These are phyloP conservation scores for Hormaphis cornu DNA, from an alignment of 1,140 invertebrate genomes.

Conservation along the genomic window DNA sequence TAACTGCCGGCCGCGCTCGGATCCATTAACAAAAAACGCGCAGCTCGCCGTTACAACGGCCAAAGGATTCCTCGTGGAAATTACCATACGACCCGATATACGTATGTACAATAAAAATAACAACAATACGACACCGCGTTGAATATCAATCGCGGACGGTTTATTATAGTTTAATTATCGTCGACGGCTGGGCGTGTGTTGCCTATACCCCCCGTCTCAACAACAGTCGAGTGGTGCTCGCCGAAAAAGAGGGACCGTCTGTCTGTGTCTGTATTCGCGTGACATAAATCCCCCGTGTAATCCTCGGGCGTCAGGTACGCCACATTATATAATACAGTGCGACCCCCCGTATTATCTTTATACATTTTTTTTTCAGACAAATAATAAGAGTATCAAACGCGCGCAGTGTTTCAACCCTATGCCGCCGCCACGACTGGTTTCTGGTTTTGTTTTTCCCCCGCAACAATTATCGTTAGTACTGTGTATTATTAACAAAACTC, in stretches of 20 bases:
- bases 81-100: background rate
- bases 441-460: too few relatives aligned
- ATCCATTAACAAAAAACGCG: constrained; percentile 18
- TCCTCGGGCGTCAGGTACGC: background rate
- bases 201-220: background rate
- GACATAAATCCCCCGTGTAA: constrained; percentile 24
- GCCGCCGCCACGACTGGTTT: too few relatives aligned
- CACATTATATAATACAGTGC: too few relatives aligned
- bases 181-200: background rate
- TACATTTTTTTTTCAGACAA: too few relatives aligned
- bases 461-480: too few relatives aligned
- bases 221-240: constrained; percentile 15
- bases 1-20: background rate
- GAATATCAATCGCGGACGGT: constrained; percentile 14
- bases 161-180: constrained; percentile 28
- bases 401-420: too few relatives aligned
- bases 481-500: too few relatives aligned
- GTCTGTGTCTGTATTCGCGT: too few relatives aligned
- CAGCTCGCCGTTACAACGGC: constrained; percentile 14
- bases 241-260: background rate
- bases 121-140: background rate
- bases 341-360: background rate
- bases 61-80: background rate
- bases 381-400: too few relatives aligned
- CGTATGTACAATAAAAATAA: background rate